Base-by-base conservation (phyloP, 2,797 vertebrate genomes). In the Sardinella longiceps region DNA sequence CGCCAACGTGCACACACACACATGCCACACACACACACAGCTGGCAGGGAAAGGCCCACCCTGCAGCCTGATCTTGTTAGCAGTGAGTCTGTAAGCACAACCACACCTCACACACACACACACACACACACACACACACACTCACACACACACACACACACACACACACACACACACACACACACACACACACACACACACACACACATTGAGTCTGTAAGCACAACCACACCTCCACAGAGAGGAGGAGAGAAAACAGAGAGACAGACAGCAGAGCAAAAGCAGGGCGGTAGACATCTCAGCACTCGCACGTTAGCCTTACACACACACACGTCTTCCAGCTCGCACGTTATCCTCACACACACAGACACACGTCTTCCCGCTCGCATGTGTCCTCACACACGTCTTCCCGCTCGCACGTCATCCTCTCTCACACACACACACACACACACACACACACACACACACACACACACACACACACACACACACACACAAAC, bases 61-160 rank as follows among this genome's bases (percentile, higher is more conserved):
- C 92, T 84, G 86, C 93, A 94, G 92, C 94, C 93, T 94, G 94
- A 93, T 94, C 91, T 93, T 91, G 92, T 95, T 94, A 95, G 92
- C 58, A 60, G 88, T 88, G 92, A 45, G 85, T 89, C 84, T 84
- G 84, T 91, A 90, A 93, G 90, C 1, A 23, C 86, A 81, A 90
- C 93, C 93, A 94, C 94, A 92, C 92, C 93, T 93, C 90, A n/a
- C n/a, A n/a, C n/a, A n/a, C n/a, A n/a, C n/a, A n/a, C n/a, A n/a
- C n/a, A n/a, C n/a, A n/a, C n/a, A n/a, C n/a, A n/a, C n/a, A n/a
- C n/a, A n/a, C n/a, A n/a, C n/a, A n/a, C 1, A 23, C 86, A 81
- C 90, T 92, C 93, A 94, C 94, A 92, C 92, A 92, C 93, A 89
- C n/a, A n/a, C n/a, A n/a, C n/a, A n/a, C n/a, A n/a, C n/a, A n/a